Evolutionary conservation across 2,888 invertebrate species (phyloP), one percentile per base, ranked within the genome.

Genomic region (Melanargia galathea): DNA sequence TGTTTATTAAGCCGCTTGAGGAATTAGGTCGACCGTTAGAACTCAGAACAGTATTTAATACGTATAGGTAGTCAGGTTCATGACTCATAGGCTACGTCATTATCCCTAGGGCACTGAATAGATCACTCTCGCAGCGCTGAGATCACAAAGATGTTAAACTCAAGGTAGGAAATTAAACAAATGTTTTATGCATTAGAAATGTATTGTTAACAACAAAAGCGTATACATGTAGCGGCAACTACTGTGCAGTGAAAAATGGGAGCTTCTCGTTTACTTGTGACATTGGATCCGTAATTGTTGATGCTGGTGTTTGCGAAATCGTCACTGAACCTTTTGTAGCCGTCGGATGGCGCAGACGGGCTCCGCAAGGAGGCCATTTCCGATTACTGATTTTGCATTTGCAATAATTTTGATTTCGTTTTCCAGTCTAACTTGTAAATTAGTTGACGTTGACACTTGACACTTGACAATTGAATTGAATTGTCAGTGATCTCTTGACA

Each of bases 281-380:
- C 90, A 78, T 93, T 93, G 70, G 94, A 93, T 78, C 94, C 93
- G 85, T 94, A 94, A 78, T 93, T 92, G 88, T 90, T 91, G 88
- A 90, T 79, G 84, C 90, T 90, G 89, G 83, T 79, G 78, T 89
- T 89, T 79, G 89, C 89, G 80, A 91, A 87, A 84, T 93, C 93
- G 84, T 94, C 93, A 84, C 92, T 92, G 79, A 94, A 94, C 79
- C 93, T 90, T 87, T 93, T 93, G 82, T 94, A 94, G 65, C 94
- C 93, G 79, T 93, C 93, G 76, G 93, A 90, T 80, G 90, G 91
- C 78, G 93, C 91, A 77, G 93, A 92, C 83, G 92, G 90, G 86
- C 92, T 92, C 78, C 92, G 83, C 80, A 90, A 73, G 74, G 92
- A 87, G 89, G 92, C 92, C 92, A 92, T 92, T 88, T 86, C 88